These are phyloP conservation scores for Eupelmus urozonus DNA, from an alignment of 2,888 invertebrate genomes.

Conservation along the genomic window DNA sequence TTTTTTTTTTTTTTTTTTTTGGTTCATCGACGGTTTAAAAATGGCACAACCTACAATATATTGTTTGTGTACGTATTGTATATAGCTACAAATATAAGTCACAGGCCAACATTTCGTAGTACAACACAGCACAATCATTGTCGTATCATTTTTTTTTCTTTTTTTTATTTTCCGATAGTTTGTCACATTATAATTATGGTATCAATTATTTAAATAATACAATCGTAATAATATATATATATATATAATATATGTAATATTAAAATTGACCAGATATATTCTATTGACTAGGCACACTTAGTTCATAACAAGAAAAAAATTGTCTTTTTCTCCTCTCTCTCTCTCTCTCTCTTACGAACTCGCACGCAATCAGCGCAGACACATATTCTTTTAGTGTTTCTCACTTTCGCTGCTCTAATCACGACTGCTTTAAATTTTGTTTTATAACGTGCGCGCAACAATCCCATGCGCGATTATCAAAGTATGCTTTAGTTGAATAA, in stretches of 20 bases:
- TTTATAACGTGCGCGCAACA: not conserved
- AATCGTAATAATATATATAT: constrained; percentile 73
- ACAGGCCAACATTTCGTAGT: constrained; percentile 77
- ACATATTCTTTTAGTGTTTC: not conserved
- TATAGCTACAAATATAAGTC: constrained; percentile 75
- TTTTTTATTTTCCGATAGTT: constrained; percentile 66
- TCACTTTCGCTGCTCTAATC: constrained; percentile 8
- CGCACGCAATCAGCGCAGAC: not conserved
- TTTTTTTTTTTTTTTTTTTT: too few relatives aligned
- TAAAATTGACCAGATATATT: constrained; percentile 82
- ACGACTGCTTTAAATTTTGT: not conserved
- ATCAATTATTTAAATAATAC: constrained; percentile 73
- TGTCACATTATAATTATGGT: constrained; percentile 70
- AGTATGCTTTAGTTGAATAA: not conserved
- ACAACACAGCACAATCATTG: constrained; percentile 78
- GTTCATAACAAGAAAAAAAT: constrained; percentile 81
- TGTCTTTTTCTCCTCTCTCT: constrained; percentile 63
- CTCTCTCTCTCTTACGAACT: not conserved
- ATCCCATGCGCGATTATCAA: not conserved
- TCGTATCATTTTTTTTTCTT: constrained; percentile 71
- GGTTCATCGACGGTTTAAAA: constrained; percentile 62
- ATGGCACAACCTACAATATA: constrained; percentile 72
- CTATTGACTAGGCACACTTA: constrained; percentile 84
- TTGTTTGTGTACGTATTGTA: constrained; percentile 69
- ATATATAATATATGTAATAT: constrained; percentile 72